Evolutionary conservation across 2,888 invertebrate genomes (phyloP), one percentile per base, ranked within the genome.

Genomic region (Oscheius sp.): DNA sequence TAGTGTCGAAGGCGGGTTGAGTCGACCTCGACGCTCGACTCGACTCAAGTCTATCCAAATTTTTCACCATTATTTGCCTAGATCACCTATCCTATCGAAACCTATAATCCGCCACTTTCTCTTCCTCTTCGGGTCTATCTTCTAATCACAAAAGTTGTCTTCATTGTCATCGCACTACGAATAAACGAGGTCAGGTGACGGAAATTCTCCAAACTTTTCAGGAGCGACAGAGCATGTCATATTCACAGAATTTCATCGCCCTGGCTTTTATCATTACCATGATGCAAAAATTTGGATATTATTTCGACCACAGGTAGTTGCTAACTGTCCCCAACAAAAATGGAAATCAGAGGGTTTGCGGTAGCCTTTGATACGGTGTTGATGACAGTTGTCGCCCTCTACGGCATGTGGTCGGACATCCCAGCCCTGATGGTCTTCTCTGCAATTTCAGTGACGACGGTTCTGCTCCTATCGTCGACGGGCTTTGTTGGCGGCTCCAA

Each of bases 91-190:
- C 72, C 61, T 1, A 41, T 73, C 25, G 43, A 29, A 9, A 21
- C 59, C 21, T 76, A 74, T 77, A 80, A 88, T 80, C 84, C 79
- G 18, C 56, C 69, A n/a, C 66, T 88, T 1, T 83, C 87, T 0
- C 23, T 72, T 21, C 82, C 84, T 81, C 76, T 80, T 18, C 76
- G 76, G 73, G 23, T 84, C 16, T 88, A 88, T 74, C 73, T 83
- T 6, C 71, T 76, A 41, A 13, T 81, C 0, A 86, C 87, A 27
- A 86, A 58, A 18, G 23, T 86, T 56, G 12, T 79, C 2, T 49
- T 85, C 23, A 74, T 83, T 23, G 21, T 84, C 16, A 18, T 63
- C 5, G 63, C 73, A 13, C 41, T 77, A 16, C 43, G 59, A 13
- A 46, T 75, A 58, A 75, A 75, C 46, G 71, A 71, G 71, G 71